Evolutionary conservation across 2,888 invertebrate species (phyloP), one percentile per base, ranked within the genome.

Genomic region (Gari tellinella): DNA sequence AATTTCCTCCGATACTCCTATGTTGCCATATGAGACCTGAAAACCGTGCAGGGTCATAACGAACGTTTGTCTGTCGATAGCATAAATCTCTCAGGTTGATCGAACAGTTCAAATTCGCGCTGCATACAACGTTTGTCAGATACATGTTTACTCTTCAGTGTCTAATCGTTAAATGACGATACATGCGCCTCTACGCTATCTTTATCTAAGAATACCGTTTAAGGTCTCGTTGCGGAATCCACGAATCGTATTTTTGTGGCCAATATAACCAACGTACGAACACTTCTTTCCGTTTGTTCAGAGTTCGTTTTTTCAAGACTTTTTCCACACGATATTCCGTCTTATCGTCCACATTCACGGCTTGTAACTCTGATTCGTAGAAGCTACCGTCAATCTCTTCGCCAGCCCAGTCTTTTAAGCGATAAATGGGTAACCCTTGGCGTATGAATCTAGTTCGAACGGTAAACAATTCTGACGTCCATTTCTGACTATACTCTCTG

Each of bases 221-320:
- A 5, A 55, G 19, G 19, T 61, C 51, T 21, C 31, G 23, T 51
- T 51, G 38, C 15, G 61, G 26, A 12, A 61, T 61, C 61, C 51
- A 51, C 17, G 40, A 49, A 37, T 77, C 66, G 37, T 73, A 77
- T 45, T 77, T 77, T n/a, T 65, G 62, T 0, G 72, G 77, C 72
- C 77, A 77, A 48, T 73, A 73, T 37, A 78, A 60, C 77, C 77
- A 78, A 1, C 68, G 41, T 1, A 77, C 68, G 15, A 76, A 23
- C 8, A 73, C 66, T 65, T 77, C 61, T 37, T 52, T 45, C 37
- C 25, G 41, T 23, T 57, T 67, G 49, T 60, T 58, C 49, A 31
- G 38, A 2, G 31, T 48, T 40, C 73, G 46, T 58, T 40, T 72
- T 48, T 72, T 67, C 23, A 72, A 26, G 1, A 79, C 49, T 17